These are phyloP conservation scores for Harmothoe impar DNA, from an alignment of 2,888 invertebrate genomes.

Conservation along the genomic window DNA sequence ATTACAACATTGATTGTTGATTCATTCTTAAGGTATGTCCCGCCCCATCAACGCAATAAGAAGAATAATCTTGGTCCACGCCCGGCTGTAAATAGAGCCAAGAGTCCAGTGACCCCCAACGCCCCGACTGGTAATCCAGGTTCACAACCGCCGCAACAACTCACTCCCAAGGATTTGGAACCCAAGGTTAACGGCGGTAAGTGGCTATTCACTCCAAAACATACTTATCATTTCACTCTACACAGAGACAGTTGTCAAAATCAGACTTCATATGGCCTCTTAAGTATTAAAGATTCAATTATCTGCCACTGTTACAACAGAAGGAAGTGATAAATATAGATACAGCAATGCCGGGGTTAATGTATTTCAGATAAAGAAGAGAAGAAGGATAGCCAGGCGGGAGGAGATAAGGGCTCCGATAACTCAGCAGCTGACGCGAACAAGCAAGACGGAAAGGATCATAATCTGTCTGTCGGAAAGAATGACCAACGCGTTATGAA, in stretches of 20 bases:
- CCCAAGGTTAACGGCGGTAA: slow-evolving; percentile 64
- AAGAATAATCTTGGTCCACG: slow-evolving; percentile 34
- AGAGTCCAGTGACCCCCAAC: slow-evolving; percentile 38
- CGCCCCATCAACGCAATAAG: slow-evolving; percentile 55
- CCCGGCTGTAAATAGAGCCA: background rate
- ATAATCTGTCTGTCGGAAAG: slow-evolving; percentile 9
- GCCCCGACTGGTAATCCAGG: background rate
- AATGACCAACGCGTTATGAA: background rate
- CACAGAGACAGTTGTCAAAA: no score
- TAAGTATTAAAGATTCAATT: no score
- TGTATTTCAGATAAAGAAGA: slow-evolving; percentile 51
- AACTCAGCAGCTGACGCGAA: background rate
- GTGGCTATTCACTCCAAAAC: background rate
- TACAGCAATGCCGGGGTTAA: background rate
- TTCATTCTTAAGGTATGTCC: slow-evolving; percentile 58
- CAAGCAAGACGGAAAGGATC: slow-evolving; percentile 30
- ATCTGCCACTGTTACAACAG: no score
- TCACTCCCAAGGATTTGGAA: background rate
- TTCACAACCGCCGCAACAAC: background rate
- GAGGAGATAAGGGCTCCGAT: background rate
- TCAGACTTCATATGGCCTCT: background rate
- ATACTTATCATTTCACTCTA: background rate
- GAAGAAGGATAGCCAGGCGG: background rate
- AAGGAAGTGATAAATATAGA: no score
- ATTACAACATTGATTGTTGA: background rate